Base-by-base conservation (phyloP, 1,140 invertebrate genomes). In the Dufourea novaeangliae region DNA sequence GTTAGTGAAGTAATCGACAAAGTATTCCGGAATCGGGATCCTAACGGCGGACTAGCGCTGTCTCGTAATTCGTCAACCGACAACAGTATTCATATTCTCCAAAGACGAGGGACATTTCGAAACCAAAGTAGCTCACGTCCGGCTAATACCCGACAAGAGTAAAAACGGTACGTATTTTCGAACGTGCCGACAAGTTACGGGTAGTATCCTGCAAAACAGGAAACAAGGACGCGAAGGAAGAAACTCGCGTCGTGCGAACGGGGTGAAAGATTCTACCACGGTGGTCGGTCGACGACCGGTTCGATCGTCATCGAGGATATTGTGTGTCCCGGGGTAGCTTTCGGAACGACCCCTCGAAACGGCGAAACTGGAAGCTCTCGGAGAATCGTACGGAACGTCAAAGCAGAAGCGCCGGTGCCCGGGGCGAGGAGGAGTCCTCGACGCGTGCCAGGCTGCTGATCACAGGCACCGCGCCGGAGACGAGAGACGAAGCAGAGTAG, bases 391-490 rank as follows among this genome's bases (percentile, higher is more conserved):
- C 72, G 68, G 88, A 87, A 88, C 89, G 90, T 89, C 88, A 88
- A 91, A 92, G 88, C 87, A 87, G 88, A 87, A 89, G 86, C 88
- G 89, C 89, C 89, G 89, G 84, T 88, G 90, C 89, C 89, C 80
- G 90, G 86, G 88, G 89, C 87, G 87, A 86, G 83, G 81, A 86
- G 80, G 78, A 88, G 88, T 90, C 85, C 87, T 89, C 88, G 90
- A 91, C 91, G 90, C 90, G 90, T 90, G 90, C 88, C 90, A 88
- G 86, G 85, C 87, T 82, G 86, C 83, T 90, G 91, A 90, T 91
- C 91, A 91, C 86, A 92, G 90, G 82, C 86, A 88, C 89, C 91
- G 89, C 88, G 71, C 61, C 63, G 66, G 79, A 67, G 70, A 77
- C 78, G 71, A 67, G 50, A 82, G 72, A 64, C 70, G 81, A 83